These are phyloP conservation scores for Drosophila lutescens DNA, from an alignment of 2,888 invertebrate genomes.

Conservation along the genomic window DNA sequence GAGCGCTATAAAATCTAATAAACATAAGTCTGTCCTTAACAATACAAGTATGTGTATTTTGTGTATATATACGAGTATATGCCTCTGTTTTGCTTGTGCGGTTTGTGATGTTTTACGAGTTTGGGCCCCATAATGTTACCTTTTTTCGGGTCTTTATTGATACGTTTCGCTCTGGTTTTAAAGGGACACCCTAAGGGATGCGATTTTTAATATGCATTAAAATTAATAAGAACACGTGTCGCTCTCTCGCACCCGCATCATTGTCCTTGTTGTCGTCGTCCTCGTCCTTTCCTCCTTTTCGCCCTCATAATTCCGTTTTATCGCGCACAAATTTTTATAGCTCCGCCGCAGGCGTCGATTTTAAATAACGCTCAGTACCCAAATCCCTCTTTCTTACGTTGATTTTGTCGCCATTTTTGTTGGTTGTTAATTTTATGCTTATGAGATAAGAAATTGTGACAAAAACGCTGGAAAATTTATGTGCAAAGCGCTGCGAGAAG, in stretches of 20 bases:
- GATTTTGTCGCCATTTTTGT: conserved; percentile 71
- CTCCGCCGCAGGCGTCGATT: conserved; percentile 72
- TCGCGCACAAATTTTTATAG: conserved; percentile 77
- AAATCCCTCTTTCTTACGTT: conserved; percentile 42
- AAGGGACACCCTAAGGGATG: conserved; percentile 42
- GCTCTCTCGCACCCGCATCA: conserved; percentile 34
- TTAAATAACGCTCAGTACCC: conserved; percentile 59
- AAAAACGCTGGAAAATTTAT: conserved; percentile 68
- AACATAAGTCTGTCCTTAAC: conserved; percentile 58
- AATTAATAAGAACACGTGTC: conserved; percentile 80
- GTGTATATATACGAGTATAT: conserved; percentile 1
- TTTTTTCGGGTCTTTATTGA: conserved; percentile 57
- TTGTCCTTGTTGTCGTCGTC: conserved; percentile 19
- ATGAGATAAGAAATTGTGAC: conserved; percentile 71
- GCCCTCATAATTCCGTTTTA: conserved; percentile 73
- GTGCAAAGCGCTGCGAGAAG: conserved; percentile 44
- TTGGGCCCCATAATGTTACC: conserved; percentile 28
- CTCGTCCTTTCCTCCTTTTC: conserved; percentile 10
- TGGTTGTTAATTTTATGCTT: conserved; percentile 74
- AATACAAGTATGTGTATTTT: conserved; percentile 8
- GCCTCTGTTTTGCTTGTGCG: conserved; percentile 48
- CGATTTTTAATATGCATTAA: conserved; percentile 77
- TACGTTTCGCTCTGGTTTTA: conserved; percentile 43
- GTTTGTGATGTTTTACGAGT: conserved; percentile 55
- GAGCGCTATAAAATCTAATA: conserved; percentile 70